These are phyloP conservation scores for Eueremaeus valkanovi DNA, from an alignment of 2,888 invertebrate genomes.

Conservation along the genomic window DNA sequence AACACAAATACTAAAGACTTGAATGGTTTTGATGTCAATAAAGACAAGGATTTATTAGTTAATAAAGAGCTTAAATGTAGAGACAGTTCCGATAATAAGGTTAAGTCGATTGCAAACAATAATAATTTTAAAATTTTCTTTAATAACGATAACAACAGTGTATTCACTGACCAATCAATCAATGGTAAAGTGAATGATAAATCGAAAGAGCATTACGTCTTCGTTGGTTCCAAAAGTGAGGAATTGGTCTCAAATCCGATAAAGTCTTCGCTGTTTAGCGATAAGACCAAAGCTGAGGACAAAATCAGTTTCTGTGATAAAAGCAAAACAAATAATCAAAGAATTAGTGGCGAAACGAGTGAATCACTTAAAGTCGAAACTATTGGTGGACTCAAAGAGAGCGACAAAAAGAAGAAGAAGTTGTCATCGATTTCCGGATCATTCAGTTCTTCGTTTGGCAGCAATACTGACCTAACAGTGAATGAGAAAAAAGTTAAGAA, in stretches of 20 bases:
- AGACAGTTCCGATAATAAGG: background rate
- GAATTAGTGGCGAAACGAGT: background rate
- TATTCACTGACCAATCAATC: background rate
- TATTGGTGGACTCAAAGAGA: background rate
- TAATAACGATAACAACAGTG: too few species aligned
- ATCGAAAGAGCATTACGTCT: slow-evolving; percentile 7
- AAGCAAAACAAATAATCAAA: background rate
- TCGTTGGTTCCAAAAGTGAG: slow-evolving; percentile 7
- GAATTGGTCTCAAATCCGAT: background rate
- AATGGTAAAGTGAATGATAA: background rate
- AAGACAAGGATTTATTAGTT: background rate
- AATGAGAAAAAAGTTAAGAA: slow-evolving; percentile 8
- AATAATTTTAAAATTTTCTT: background rate
- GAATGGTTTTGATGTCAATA: background rate
- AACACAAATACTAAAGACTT: background rate
- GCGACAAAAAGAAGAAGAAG: slow-evolving; percentile 17
- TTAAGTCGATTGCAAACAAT: too few species aligned
- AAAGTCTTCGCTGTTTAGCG: background rate
- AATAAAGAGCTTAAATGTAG: slow-evolving; percentile 1
- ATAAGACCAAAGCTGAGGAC: slow-evolving; percentile 20
- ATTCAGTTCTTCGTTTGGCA: background rate
- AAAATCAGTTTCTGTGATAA: slow-evolving; percentile 6
- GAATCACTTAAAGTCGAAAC: background rate
- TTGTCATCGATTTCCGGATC: background rate
- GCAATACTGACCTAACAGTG: background rate